These are phyloP conservation scores for Melieria picta DNA, from an alignment of 2,888 invertebrate genomes.

Conservation along the genomic window DNA sequence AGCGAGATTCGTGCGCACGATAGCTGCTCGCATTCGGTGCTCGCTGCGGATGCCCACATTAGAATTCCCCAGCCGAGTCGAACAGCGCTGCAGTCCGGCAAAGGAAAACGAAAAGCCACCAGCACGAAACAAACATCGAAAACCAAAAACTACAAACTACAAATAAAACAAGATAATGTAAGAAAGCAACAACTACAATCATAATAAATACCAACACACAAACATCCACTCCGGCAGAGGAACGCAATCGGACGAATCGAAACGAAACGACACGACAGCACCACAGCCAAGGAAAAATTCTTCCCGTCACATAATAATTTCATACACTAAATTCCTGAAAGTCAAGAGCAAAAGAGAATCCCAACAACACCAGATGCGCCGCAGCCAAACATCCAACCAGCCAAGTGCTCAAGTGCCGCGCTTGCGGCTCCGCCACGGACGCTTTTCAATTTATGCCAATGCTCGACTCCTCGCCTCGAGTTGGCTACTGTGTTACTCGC, in stretches of 20 bases:
- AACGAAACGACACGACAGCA: constrained; percentile 41
- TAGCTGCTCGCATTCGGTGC: neutral
- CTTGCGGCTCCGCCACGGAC: constrained; percentile 6
- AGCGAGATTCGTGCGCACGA: too few relatives aligned
- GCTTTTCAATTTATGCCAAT: constrained; percentile 14
- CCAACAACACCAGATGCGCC: constrained; percentile 34
- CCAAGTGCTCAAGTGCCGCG: neutral
- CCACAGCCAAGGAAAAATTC: constrained; percentile 50
- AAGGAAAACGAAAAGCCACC: constrained; percentile 5
- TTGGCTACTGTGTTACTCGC: constrained; percentile 23
- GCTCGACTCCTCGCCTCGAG: constrained; percentile 5
- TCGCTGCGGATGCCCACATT: neutral
- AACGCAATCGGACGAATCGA: constrained; percentile 49
- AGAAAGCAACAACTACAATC: constrained; percentile 47
- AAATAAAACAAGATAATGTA: constrained; percentile 47
- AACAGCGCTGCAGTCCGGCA: neutral
- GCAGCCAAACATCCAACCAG: constrained; percentile 6
- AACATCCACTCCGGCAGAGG: constrained; percentile 41
- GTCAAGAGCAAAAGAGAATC: constrained; percentile 44
- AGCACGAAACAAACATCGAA: constrained; percentile 2
- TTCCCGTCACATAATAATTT: constrained; percentile 52
- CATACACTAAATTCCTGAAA: constrained; percentile 53
- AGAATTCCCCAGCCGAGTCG: neutral
- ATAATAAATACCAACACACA: constrained; percentile 16
- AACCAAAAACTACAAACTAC: constrained; percentile 15